Evolutionary conservation across 2,888 invertebrate species (phyloP).

Genomic region (Lasioglossum figueresi): DNA sequence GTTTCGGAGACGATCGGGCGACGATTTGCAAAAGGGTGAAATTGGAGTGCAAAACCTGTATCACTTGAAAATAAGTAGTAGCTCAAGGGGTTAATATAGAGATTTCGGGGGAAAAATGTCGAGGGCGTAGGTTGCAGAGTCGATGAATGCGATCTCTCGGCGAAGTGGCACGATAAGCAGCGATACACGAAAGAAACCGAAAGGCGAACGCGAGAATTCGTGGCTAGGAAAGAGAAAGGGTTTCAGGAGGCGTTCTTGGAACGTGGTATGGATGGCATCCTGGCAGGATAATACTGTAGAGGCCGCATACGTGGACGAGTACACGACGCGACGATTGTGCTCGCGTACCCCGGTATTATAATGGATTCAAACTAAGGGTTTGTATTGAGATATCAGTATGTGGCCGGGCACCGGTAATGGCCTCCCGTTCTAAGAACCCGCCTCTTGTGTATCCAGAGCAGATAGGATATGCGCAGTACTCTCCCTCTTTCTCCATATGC

Average conservation of each 20-base stretch:
- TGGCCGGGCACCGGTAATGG: conserved; percentile 81
- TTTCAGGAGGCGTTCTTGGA: conserved; percentile 62
- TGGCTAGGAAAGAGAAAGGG: conserved; percentile 63
- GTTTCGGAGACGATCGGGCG: too few relatives aligned
- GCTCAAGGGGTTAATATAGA: too few relatives aligned
- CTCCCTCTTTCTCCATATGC: conserved; percentile 48
- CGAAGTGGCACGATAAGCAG: conserved; percentile 3
- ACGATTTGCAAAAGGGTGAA: too few relatives aligned
- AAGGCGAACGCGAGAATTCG: conserved; percentile 57
- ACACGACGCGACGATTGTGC: conserved; percentile 71
- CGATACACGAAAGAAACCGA: conserved; percentile 42
- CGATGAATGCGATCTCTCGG: conserved; percentile 13
- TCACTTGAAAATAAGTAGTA: too few relatives aligned
- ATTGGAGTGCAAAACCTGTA: too few relatives aligned
- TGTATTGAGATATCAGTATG: conserved; percentile 84
- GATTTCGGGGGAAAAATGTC: not conserved
- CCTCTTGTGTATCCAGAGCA: conserved; percentile 75
- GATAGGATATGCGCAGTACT: conserved; percentile 73
- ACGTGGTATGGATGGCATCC: conserved; percentile 63
- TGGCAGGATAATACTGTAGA: conserved; percentile 58
- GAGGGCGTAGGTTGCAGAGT: too few relatives aligned
- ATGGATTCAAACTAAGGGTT: conserved; percentile 83
- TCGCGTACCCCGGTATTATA: conserved; percentile 78
- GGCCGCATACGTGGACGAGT: conserved; percentile 51
- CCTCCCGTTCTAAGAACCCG: conserved; percentile 81